Conservation (phyloP, 2,888 invertebrate species). For the Calameuta filiformis region DNA sequence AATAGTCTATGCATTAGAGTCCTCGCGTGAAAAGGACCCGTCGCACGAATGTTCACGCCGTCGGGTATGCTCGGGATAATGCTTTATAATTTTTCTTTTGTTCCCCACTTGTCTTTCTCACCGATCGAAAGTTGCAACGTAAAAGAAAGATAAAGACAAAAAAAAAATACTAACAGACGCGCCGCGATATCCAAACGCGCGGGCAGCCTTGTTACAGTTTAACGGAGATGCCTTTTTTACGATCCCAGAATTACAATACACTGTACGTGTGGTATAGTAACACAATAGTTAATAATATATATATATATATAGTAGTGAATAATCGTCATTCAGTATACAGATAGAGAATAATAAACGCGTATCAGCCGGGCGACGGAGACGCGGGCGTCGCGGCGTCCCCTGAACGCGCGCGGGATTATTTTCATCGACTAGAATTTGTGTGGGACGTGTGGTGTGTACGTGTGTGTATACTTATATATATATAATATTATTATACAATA, state of each 20-base stretch:
- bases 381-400: not conserved
- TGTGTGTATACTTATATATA: not conserved
- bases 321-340: not conserved
- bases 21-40: not conserved
- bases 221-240: not conserved
- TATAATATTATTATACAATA: too few species aligned
- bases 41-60: not conserved
- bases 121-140: not conserved
- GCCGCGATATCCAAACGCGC: not conserved
- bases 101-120: not conserved
- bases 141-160: not conserved
- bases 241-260: not conserved
- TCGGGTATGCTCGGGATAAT: not conserved
- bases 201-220: not conserved
- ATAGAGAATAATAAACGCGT: not conserved
- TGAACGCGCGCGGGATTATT: conserved; percentile 52
- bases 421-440: conserved; percentile 65
- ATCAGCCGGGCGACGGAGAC: not conserved
- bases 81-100: not conserved
- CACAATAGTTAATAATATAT: too few species aligned
- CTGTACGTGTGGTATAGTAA: not conserved
- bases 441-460: conserved; percentile 49
- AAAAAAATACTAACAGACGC: not conserved
- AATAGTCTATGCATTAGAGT: not conserved
- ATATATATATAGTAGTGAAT: not conserved